Evolutionary conservation across 2,113 vertebrate genomes (phyloP).

Genomic region (Melanerpes aurifrons): DNA sequence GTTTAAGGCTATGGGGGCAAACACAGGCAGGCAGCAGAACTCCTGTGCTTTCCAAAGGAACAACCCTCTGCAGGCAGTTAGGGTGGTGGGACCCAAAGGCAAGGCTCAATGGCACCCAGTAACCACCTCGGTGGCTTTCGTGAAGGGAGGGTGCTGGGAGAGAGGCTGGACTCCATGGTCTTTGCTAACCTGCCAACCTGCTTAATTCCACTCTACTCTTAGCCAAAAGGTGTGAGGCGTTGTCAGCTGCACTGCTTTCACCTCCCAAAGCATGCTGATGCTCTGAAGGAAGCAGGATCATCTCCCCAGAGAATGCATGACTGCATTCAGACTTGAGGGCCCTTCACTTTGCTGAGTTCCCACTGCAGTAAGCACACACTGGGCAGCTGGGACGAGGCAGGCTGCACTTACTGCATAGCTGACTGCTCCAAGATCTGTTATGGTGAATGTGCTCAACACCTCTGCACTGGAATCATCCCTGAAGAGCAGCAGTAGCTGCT

Average conservation of each 20-base stretch:
- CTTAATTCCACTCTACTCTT: not conserved
- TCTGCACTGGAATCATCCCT: conserved; percentile 64
- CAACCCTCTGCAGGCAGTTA: not conserved
- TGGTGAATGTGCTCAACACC: conserved; percentile 74
- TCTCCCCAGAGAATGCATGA: not conserved
- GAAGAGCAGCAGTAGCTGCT: conserved; percentile 89
- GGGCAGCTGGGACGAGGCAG: conserved; percentile 30
- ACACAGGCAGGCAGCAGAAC: not conserved
- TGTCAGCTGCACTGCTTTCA: not conserved
- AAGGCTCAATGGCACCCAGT: not conserved
- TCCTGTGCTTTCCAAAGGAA: not conserved
- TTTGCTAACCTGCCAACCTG: too few relatives aligned
- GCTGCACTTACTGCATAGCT: conserved; percentile 84
- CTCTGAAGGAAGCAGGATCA: not conserved
- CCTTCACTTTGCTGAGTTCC: conserved; percentile 5
- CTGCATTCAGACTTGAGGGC: not conserved
- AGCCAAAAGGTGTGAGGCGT: not conserved
- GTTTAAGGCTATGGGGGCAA: not conserved
- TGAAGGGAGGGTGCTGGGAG: not conserved
- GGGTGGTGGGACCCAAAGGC: not conserved
- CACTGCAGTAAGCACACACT: conserved; percentile 7
- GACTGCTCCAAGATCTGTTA: conserved; percentile 86
- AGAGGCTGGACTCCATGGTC: too few relatives aligned
- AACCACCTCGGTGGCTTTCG: not conserved
- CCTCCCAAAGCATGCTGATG: not conserved